A percentile compares a stretch with the other conserved stretches of the same genome.
These are phyloP conservation scores for Onychostruthus taczanowskii DNA, from an alignment of 2,113 vertebrate genomes.

Conservation along the genomic window DNA sequence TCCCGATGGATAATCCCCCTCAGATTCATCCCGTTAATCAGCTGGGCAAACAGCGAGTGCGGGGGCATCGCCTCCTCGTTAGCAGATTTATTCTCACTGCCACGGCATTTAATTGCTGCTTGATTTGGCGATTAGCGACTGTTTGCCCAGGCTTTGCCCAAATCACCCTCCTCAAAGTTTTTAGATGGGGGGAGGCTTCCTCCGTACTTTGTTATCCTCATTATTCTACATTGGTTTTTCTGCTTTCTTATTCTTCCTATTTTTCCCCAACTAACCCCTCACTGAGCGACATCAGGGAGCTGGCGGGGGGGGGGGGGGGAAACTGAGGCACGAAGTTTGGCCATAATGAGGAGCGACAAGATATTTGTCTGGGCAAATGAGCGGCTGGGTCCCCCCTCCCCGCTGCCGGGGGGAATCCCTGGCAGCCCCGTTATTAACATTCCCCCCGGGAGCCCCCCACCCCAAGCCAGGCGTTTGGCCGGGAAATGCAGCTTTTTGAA, in stretches of 20 bases:
- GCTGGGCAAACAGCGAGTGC: constrained; percentile 69
- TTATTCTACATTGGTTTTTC: not conserved
- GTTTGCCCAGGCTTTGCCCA: constrained; percentile 70
- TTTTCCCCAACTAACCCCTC: not conserved
- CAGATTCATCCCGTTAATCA: constrained; percentile 62
- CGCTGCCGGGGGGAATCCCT: not conserved
- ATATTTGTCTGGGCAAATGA: constrained; percentile 21
- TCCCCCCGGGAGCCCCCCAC: not conserved
- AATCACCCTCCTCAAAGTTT: not conserved
- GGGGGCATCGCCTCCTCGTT: constrained; percentile 69
- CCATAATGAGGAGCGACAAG: not conserved
- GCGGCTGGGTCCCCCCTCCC: not conserved
- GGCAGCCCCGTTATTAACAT: not conserved
- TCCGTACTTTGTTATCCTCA: not conserved
- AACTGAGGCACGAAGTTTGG: not conserved
- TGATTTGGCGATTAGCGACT: constrained; percentile 75
- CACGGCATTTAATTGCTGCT: constrained; percentile 72
- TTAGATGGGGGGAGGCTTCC: not conserved
- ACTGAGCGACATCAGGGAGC: fast-evolving
- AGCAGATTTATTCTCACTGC: constrained; percentile 69
- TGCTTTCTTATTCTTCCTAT: not conserved
- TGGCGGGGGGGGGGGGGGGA: not conserved
- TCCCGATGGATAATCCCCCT: constrained; percentile 54
- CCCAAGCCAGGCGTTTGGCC: not conserved
- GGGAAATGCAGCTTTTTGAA: constrained; percentile 1